Evolutionary conservation across 2,888 invertebrate species (phyloP), one percentile per base, ranked within the genome.

Genomic region (Nephrotoma guestfalica): DNA sequence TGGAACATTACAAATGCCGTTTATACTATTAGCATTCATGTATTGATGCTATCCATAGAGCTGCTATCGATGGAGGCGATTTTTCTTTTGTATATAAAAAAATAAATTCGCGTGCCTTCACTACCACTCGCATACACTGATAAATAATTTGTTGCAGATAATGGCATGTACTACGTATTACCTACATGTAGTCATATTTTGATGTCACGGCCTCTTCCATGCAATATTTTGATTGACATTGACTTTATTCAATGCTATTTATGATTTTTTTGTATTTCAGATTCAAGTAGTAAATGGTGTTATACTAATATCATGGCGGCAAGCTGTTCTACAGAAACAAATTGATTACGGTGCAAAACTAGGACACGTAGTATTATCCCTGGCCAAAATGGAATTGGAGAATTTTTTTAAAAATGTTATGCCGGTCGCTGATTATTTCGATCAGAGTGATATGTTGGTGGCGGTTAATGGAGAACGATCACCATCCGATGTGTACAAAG

Each of bases 351-450:
- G 97, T 87, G 97, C 97, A 88, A 94, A 97, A 90, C 93, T 97
- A 88, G 97, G 97, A 71, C 97, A 97, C 92, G 92, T 92, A 88
- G 95, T 95, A 88, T 94, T 97, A 88, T 95, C 95, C 88, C 92
- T 97, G 88, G 97, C 97, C 87, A 93, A 95, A 90, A 97, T 97
- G 96, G 97, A 97, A 92, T 93, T 97, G 87, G 94, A 94, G 90
- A 97, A 97, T 93, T 97, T 97, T 93, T 97, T 96, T 90, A 95
- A 95, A 90, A 96, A 95, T 91, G 97, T 97, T 86, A 96, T 97
- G 94, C 97, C 97, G 0, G 97, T 97, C 40, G 97, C 96, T 0
- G 97, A 97, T 90, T 97, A 97, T 92, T 97, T 96, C 90, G 97
- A 97, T 90, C 97, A 97, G 91, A 95, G 95, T 90, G 96, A 96